These are phyloP conservation scores for Prunella fulvescens DNA, from an alignment of 2,113 vertebrate species.

Conservation along the genomic window DNA sequence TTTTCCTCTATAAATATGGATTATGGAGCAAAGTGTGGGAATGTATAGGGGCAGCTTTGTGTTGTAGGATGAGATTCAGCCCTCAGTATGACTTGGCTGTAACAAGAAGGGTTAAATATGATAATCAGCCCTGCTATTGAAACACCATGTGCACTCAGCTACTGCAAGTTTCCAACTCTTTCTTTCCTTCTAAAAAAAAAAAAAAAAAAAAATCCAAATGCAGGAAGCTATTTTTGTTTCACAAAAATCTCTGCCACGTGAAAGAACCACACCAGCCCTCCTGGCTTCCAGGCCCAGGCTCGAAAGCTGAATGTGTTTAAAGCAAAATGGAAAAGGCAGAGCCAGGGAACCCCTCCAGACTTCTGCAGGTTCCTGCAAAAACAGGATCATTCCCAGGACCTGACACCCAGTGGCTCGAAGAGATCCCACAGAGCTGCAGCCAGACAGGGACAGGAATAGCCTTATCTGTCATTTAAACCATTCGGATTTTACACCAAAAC, in stretches of 20 bases:
- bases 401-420: background rate
- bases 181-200: background rate
- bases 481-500: constrained; percentile 16
- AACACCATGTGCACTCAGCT: background rate
- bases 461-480: constrained; percentile 29
- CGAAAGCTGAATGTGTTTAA: constrained; percentile 17
- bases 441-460: background rate
- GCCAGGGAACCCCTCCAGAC: background rate
- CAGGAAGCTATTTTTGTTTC: constrained; percentile 20
- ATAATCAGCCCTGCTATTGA: background rate
- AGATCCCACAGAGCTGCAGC: background rate
- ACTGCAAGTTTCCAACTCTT: background rate
- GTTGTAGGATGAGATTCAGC: background rate
- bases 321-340: constrained; percentile 33
- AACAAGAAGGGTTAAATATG: background rate
- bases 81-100: fast-evolving
- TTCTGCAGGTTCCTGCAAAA: constrained; percentile 1
- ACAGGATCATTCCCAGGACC: background rate
- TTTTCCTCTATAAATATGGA: background rate
- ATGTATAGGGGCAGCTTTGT: background rate
- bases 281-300: background rate
- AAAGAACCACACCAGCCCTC: constrained; percentile 17
- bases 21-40: background rate
- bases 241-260: background rate
- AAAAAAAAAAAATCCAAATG: background rate